phyloP scores from a whole-genome alignment of 2,888 invertebrate genomes.

The Choreutis nemorana region DNA sequence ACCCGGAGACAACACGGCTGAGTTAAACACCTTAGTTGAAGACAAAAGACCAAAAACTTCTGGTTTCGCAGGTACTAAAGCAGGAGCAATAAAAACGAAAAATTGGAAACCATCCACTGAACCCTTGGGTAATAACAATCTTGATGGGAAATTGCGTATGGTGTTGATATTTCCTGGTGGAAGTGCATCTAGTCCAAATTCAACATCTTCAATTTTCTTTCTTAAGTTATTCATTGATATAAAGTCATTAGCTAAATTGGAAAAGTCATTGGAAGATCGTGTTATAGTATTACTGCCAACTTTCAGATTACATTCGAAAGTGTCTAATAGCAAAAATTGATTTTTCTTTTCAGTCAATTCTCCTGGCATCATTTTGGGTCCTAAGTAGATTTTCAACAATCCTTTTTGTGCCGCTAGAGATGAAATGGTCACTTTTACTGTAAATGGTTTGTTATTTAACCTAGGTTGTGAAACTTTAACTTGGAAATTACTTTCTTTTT shows the following conservation, averaged over 20 bases:
- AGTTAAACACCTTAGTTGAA: conserved; percentile 38
- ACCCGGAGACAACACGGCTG: conserved; percentile 57
- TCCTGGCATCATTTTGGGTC: conserved; percentile 72
- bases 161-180: conserved; percentile 51
- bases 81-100: conserved; percentile 69
- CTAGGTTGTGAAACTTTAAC: conserved; percentile 66
- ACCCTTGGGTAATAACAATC: conserved; percentile 76
- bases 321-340: conserved; percentile 68
- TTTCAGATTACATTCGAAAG: conserved; percentile 65
- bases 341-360: conserved; percentile 57
- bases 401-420: conserved; percentile 68
- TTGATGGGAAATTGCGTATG: conserved; percentile 72
- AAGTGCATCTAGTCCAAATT: conserved; percentile 57
- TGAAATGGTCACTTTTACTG: conserved; percentile 68
- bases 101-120: conserved; percentile 70
- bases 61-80: conserved; percentile 27
- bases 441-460: conserved; percentile 76
- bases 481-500: conserved; percentile 33
- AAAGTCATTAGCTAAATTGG: conserved; percentile 67
- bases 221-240: conserved; percentile 67
- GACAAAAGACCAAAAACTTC: too few relatives aligned
- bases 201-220: conserved; percentile 67
- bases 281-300: conserved; percentile 71
- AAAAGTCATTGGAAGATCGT: conserved; percentile 69
- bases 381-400: conserved; percentile 71